Evolutionary conservation across 92 coral and sea anemone species (phyloP).

Genomic region (Umimayanthus chanpuru): DNA sequence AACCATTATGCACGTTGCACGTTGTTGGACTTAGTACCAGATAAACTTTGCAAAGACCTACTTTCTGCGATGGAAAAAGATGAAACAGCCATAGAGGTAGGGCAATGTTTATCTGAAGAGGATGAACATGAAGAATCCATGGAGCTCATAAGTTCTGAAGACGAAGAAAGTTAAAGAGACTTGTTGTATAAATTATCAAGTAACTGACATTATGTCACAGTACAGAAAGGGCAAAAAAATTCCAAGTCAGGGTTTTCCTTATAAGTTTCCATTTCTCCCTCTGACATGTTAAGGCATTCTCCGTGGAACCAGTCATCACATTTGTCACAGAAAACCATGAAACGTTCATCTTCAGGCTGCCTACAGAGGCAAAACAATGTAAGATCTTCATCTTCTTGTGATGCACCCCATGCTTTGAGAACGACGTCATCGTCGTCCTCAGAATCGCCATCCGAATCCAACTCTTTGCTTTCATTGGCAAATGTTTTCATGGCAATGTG

Average conservation of each 20-base stretch:
- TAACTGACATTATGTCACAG: not conserved
- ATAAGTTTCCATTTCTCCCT: constrained; percentile 47
- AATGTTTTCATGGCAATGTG: constrained; percentile 65
- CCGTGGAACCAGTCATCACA: constrained; percentile 74
- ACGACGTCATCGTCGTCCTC: constrained; percentile 47
- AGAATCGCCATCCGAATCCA: constrained; percentile 30
- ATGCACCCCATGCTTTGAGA: constrained; percentile 55
- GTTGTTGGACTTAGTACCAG: constrained; percentile 54
- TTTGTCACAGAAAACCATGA: constrained; percentile 66
- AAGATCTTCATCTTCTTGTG: constrained; percentile 44
- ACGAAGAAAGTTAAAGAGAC: no score
- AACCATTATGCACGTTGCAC: constrained; percentile 51
- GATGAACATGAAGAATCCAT: no score
- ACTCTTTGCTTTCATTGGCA: not conserved
- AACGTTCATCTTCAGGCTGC: constrained; percentile 69
- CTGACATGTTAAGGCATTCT: constrained; percentile 57
- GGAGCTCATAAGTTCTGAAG: no score
- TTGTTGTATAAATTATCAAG: no score
- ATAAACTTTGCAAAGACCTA: constrained; percentile 41
- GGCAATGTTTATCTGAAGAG: no score
- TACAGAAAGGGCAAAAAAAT: constrained; percentile 63
- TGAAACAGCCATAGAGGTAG: no score
- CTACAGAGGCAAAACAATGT: constrained; percentile 64
- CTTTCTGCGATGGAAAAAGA: constrained; percentile 23
- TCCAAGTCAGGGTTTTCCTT: constrained; percentile 48